phyloP scores from a whole-genome alignment of 2,113 vertebrate species.

The Labeo catla region DNA sequence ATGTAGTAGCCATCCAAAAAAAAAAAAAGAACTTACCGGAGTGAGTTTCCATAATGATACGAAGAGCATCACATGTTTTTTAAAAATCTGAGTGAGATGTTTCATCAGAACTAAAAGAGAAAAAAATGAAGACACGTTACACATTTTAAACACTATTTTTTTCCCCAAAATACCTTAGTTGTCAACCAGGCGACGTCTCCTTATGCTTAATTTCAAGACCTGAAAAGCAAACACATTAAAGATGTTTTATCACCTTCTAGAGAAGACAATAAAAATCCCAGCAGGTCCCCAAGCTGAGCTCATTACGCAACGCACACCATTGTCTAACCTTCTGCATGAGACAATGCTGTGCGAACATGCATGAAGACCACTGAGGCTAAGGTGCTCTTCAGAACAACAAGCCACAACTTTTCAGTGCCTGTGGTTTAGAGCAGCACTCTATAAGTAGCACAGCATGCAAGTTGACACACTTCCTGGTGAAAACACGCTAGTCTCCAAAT shows the following conservation, averaged over 20 bases:
- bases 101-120: background rate
- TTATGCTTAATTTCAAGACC: background rate
- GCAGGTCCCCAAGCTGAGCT: background rate
- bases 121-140: background rate
- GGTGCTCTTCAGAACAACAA: slow-evolving; percentile 13
- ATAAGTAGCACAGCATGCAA: slow-evolving; percentile 1
- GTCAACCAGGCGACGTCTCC: background rate
- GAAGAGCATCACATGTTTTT: background rate
- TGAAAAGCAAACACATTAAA: background rate
- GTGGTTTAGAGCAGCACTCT: slow-evolving; percentile 10
- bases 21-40: background rate
- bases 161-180: background rate
- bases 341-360: background rate
- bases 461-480: slow-evolving; percentile 4
- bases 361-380: slow-evolving; percentile 28
- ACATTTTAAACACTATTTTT: background rate
- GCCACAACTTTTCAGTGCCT: background rate
- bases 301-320: background rate
- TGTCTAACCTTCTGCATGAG: background rate
- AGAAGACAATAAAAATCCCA: background rate
- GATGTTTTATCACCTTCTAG: background rate
- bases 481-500: background rate
- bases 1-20: no score
- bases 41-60: background rate
- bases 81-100: background rate